Base-by-base conservation (phyloP, 2,888 invertebrate species). In the Diloba caeruleocephala region DNA sequence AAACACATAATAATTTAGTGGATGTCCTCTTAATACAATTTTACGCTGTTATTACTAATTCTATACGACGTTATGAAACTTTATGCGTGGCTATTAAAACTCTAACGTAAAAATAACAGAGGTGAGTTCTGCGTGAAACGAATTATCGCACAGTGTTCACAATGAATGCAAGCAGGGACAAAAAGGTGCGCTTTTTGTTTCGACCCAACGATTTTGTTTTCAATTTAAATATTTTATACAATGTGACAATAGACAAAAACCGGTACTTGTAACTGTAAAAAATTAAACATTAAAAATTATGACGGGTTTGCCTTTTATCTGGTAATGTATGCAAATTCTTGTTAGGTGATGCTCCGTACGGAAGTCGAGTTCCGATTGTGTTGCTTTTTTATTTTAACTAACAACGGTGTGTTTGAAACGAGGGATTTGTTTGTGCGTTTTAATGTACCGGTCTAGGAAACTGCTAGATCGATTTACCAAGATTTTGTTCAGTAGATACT, bases 271-370 rank as follows among this genome's bases (percentile, higher is more conserved):
- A 85, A 89, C 86, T 82, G 90, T 90, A 88, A 88, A 92, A 91
- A 92, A 93, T 90, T 91, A 90, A 90, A 92, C 89, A 91, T 89
- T 71, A 87, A 87, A 89, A 92, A 91, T 91, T 93, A 93, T 92
- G 88, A 89, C 89, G 87, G 54, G 88, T 82, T 83, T 28, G 76
- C 69, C 74, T 83, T 83, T 90, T 92, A 68, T 54, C 48, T 72
- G 9, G 31, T 89, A 89, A 89, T 89, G 70, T 91, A 92, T 92
- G 92, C 85, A 87, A 90, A 92, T 89, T 82, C 74, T 45, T 63
- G 73, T 76, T 70, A 87, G 89, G 87, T 65, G 58, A 59, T 52
- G 66, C 48, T 53, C 37, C 10, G 83, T 82, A 42, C 68, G 75
- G 58, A 64, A 57, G 53, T 54, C 10, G 78, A 78, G 74, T 83